These are phyloP conservation scores for Sepioteuthis lessoniana DNA, from an alignment of 2,888 invertebrate genomes.

Conservation along the genomic window DNA sequence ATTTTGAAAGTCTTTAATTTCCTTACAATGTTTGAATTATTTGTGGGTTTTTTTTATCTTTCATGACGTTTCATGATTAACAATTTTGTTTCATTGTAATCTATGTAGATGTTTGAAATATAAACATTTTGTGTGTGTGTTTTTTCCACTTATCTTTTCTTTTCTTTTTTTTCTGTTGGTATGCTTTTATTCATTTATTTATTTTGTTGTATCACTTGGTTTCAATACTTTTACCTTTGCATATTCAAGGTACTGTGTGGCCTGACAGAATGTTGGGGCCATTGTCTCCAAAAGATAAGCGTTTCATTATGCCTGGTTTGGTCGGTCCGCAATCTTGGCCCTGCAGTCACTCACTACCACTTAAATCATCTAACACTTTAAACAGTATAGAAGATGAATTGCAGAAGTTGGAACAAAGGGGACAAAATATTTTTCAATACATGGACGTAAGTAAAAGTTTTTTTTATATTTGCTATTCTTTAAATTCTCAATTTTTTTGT, in stretches of 20 bases:
- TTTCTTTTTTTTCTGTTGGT: too few relatives aligned
- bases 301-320: conserved; percentile 70
- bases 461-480: neutral
- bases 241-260: conserved; percentile 56
- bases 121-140: too few relatives aligned
- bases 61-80: too few relatives aligned
- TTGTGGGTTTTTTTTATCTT: neutral
- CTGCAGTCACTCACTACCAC: neutral
- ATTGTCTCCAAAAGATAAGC: conserved; percentile 65
- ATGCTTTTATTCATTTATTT: too few relatives aligned
- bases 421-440: neutral
- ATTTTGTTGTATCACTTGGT: neutral
- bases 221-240: neutral
- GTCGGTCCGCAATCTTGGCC: conserved; percentile 56
- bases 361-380: conserved; percentile 40
- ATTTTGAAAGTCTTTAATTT: too few relatives aligned
- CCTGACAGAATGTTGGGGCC: conserved; percentile 68
- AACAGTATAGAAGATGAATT: conserved; percentile 1
- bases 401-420: neutral
- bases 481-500: neutral
- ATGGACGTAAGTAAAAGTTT: neutral
- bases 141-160: too few relatives aligned
- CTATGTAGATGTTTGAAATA: neutral
- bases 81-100: neutral
- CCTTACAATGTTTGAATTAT: too few relatives aligned